These are phyloP conservation scores for Xerus inauris DNA, from an alignment of 2,113 vertebrate genomes.

Conservation along the genomic window DNA sequence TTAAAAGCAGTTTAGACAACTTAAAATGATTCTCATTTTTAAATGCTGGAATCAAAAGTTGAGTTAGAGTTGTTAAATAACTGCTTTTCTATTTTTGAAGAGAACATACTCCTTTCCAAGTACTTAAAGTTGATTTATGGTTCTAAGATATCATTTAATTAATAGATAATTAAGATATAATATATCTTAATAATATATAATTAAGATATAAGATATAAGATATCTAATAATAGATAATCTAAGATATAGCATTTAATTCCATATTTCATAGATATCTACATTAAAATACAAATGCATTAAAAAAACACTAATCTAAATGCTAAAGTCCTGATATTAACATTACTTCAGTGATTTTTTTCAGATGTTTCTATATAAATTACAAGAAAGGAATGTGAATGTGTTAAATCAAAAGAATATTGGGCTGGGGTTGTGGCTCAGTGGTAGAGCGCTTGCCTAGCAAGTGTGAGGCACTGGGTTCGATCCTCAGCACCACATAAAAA, in stretches of 20 bases:
- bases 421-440: no score
- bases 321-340: background rate
- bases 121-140: conserved; percentile 45
- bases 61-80: conserved; percentile 54
- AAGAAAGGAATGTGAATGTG: background rate
- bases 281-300: conserved; percentile 33
- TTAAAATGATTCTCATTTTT: conserved; percentile 32
- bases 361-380: conserved; percentile 38
- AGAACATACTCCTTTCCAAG: conserved; percentile 26
- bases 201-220: no score
- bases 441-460: no score
- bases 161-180: no score
- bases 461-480: no score
- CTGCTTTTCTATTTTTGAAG: conserved; percentile 38
- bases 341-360: conserved; percentile 16
- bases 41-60: conserved; percentile 21
- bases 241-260: conserved; percentile 40
- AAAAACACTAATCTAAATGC: conserved; percentile 48
- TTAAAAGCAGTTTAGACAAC: conserved; percentile 43
- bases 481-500: no score
- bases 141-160: no score
- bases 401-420: conserved; percentile 30
- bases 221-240: no score
- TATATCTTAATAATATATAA: no score
- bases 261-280: conserved; percentile 49